A percentile compares a stretch with the other conserved stretches of the same genome.
Evolutionary conservation across 2,113 vertebrate species (phyloP).

Genomic region (Syngnathoides biaculeatus): DNA sequence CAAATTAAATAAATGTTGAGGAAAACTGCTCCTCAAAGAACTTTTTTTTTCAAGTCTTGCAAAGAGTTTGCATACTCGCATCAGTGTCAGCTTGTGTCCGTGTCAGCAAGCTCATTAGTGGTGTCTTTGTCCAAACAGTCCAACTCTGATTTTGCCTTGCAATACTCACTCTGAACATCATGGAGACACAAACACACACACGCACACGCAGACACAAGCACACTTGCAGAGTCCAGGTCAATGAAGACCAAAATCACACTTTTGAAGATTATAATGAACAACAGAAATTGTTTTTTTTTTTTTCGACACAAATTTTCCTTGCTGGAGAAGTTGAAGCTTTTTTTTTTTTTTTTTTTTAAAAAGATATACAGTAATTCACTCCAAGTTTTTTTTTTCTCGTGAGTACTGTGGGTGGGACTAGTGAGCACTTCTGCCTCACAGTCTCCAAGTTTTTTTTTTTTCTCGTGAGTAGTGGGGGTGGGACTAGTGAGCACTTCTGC

Average conservation of each 20-base stretch:
- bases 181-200: no score
- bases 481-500: no score
- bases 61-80: slow-evolving; percentile 1
- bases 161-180: neutral
- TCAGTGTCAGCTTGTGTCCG: neutral
- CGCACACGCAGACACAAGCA: no score
- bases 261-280: neutral
- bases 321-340: neutral
- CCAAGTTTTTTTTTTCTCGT: no score
- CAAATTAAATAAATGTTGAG: no score
- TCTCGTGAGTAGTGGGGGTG: no score
- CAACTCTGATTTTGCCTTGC: slow-evolving; percentile 44
- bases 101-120: slow-evolving; percentile 36
- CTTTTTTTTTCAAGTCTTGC: no score
- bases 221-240: neutral
- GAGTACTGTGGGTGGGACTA: no score
- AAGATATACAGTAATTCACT: neutral
- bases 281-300: neutral
- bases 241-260: slow-evolving; percentile 11
- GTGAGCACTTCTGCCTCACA: no score
- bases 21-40: no score
- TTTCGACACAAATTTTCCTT: neutral
- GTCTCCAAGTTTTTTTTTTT: no score
- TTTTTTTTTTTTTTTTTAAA: no score
- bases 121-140: slow-evolving; percentile 39